Conservation (phyloP, 2,113 vertebrate genomes). For the Thryonomys swinderianus region DNA sequence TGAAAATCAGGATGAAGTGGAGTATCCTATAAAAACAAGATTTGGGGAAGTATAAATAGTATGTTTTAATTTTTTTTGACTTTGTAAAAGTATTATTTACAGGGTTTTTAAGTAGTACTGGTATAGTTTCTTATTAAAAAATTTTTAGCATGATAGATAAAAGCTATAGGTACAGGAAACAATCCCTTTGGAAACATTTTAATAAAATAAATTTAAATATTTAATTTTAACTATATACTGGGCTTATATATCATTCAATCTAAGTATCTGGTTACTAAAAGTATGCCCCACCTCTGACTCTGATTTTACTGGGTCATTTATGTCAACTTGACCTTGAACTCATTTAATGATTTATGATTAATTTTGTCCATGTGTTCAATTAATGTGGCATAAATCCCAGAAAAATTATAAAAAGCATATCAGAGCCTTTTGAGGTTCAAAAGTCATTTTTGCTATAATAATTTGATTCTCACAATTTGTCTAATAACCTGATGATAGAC, state of each 20-base stretch:
- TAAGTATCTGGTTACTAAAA: neutral
- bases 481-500: neutral
- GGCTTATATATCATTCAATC: neutral
- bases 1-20: conserved; percentile 63
- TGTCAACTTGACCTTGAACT: conserved; percentile 24
- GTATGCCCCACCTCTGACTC: neutral
- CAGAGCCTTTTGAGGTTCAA: neutral
- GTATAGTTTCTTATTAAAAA: conserved; percentile 47
- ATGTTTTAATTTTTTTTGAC: conserved; percentile 23
- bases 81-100: neutral
- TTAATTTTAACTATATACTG: neutral
- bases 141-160: neutral
- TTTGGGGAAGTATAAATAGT: conserved; percentile 1
- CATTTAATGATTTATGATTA: neutral
- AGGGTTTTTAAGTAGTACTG: neutral
- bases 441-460: neutral
- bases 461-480: neutral
- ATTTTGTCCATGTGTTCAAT: neutral
- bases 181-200: conserved; percentile 43
- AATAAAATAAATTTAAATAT: neutral
- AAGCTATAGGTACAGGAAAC: neutral
- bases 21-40: conserved; percentile 51
- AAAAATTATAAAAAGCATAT: neutral
- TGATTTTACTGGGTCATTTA: conserved; percentile 14
- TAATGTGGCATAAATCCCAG: neutral